These are phyloP conservation scores for Caradrina kadenii DNA, from an alignment of 2,888 invertebrate genomes.

Conservation along the genomic window DNA sequence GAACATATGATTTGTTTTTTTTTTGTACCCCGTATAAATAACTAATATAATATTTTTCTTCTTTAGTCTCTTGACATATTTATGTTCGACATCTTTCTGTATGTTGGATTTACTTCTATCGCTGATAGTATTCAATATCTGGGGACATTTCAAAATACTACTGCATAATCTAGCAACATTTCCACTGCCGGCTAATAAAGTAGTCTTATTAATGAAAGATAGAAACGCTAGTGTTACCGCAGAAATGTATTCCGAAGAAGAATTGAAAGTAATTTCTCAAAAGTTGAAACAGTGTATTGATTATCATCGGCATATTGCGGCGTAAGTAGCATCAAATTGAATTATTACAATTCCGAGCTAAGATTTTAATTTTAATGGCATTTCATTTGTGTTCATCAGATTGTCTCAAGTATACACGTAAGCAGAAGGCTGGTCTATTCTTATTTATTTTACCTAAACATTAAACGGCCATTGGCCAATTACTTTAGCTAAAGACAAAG, in stretches of 20 bases:
- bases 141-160: slow-evolving; percentile 39
- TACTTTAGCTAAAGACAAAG: too few relatives aligned
- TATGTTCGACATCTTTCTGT: slow-evolving; percentile 7
- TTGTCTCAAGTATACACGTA: too few relatives aligned
- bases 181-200: slow-evolving; percentile 23
- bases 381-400: too few relatives aligned
- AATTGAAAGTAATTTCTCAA: slow-evolving; percentile 18
- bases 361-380: too few relatives aligned
- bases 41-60: not conserved
- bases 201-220: not conserved
- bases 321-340: slow-evolving; percentile 32
- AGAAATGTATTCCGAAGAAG: slow-evolving; percentile 43
- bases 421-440: too few relatives aligned
- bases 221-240: not conserved
- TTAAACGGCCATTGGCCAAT: too few relatives aligned
- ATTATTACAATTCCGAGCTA: too few relatives aligned
- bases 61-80: slow-evolving; percentile 23
- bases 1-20: too few relatives aligned
- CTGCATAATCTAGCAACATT: slow-evolving; percentile 24
- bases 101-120: slow-evolving; percentile 25
- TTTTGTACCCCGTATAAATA: not conserved
- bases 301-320: slow-evolving; percentile 40
- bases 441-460: too few relatives aligned
- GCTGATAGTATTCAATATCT: slow-evolving; percentile 30
- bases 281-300: slow-evolving; percentile 43